Percentiles rank a stretch among this genome's conserved stretches.
Evolutionary conservation across 2,888 invertebrate species (phyloP).

Genomic region (Stratiomys singularior): DNA sequence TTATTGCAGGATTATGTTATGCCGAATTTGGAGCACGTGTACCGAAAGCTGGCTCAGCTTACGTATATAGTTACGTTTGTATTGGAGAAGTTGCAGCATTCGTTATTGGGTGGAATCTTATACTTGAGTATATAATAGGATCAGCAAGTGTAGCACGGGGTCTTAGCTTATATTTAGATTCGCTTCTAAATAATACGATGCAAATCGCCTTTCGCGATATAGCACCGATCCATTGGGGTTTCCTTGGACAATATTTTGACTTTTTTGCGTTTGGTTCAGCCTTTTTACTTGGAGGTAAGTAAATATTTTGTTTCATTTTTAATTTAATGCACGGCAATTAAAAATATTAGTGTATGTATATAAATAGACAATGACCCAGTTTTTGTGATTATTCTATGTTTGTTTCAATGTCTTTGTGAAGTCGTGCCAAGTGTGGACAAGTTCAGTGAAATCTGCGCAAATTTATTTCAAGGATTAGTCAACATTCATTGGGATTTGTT

Average conservation of each 20-base stretch:
- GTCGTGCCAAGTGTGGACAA: no score
- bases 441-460: no score
- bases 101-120: slow-evolving; percentile 90
- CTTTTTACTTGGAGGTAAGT: slow-evolving; percentile 73
- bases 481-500: no score
- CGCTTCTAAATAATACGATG: slow-evolving; percentile 72
- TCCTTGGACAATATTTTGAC: slow-evolving; percentile 77
- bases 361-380: no score
- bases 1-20: slow-evolving; percentile 79
- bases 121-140: slow-evolving; percentile 85
- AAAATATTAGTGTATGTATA: no score
- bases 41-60: slow-evolving; percentile 88
- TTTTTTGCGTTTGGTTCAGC: slow-evolving; percentile 77
- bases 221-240: slow-evolving; percentile 70
- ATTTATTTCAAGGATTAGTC: no score
- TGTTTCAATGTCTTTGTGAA: no score
- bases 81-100: slow-evolving; percentile 90
- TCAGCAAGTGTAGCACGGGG: slow-evolving; percentile 81
- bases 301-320: slow-evolving; percentile 3
- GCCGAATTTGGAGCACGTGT: slow-evolving; percentile 88
- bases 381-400: no score
- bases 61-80: slow-evolving; percentile 83
- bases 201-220: slow-evolving; percentile 70
- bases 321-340: no score
- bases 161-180: slow-evolving; percentile 79